Evolutionary conservation across 2,113 vertebrate genomes (phyloP), one percentile per base, ranked within the genome.

Genomic region (Sporophila hypoxantha): DNA sequence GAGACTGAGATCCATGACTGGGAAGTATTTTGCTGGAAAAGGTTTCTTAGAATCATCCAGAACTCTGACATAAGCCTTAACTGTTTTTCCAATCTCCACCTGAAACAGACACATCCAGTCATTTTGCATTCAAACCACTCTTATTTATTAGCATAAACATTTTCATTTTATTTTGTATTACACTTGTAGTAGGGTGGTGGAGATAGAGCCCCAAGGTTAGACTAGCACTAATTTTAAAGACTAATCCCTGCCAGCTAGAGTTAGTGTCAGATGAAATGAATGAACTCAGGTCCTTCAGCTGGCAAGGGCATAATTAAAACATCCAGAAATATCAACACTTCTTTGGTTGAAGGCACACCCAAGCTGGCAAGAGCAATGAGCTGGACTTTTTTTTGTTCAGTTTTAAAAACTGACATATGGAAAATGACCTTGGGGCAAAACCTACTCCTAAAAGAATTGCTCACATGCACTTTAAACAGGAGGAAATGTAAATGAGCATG

Each of bases 61-160:
- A 67, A 99, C 98, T 19, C 98, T 97, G 80, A 99, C 98, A 17
- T 98, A 97, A 10, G 98, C 99, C 87, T 94, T 98, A 65, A 99
- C 98, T 5, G 96, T 97, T 95, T 99, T 98, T 26, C 98, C 98
- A 39, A 99, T 98, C 97, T 99, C 99, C 93, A 99, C 99, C 99
- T 99, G 93, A 49, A 96, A 96, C 41, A 90, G 60, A 55, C n/a
- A 81, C 10, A 67, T 39, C 9, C 60, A 86, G 57, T 65, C 14
- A 70, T 39, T 74, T 41, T 65, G 60, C 52, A 74, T 42, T 87
- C 47, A 70, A 90, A 69, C 19, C 41, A 8, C 30, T 61, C 17
- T 30, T 39, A 64, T 36, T 85, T 82, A 73, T 84, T 46, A 86
- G 30, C 52, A 85, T 22, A 82, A 90, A 59, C 2, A 2, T 67